Conservation (phyloP, 2,113 vertebrate species). For the Xiphias gladius region DNA sequence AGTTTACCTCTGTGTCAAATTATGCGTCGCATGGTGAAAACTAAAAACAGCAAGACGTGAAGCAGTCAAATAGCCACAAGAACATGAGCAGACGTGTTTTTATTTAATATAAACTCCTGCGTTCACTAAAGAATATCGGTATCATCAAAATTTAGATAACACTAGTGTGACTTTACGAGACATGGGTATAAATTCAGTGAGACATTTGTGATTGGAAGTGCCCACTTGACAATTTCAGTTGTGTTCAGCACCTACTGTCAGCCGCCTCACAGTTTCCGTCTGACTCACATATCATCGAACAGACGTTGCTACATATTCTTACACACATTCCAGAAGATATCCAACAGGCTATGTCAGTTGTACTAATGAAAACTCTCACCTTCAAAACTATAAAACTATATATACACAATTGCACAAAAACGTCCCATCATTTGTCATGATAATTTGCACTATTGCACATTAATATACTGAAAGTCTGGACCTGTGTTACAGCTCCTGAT, state of each 20-base stretch:
- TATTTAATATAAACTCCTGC: neutral
- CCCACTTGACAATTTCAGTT: neutral
- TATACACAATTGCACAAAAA: neutral
- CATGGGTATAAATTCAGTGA: neutral
- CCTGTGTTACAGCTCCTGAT: neutral
- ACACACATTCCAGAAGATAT: neutral
- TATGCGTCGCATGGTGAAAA: neutral
- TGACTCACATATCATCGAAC: neutral
- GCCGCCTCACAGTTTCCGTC: neutral
- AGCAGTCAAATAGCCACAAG: neutral
- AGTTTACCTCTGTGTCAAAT: neutral
- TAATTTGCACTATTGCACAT: neutral
- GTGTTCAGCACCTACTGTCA: neutral
- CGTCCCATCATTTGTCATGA: neutral
- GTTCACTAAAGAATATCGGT: neutral
- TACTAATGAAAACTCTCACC: neutral
- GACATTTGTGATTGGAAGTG: neutral
- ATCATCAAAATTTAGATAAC: neutral
- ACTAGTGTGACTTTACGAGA: neutral
- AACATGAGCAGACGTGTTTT: slow-evolving; percentile 15
- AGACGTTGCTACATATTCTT: neutral
- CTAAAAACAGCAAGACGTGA: neutral
- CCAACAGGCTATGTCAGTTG: neutral
- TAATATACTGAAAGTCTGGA: neutral
- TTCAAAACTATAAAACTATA: neutral